phyloP scores from a whole-genome alignment of 2,888 invertebrate genomes.

The Podabrus alpinus region DNA sequence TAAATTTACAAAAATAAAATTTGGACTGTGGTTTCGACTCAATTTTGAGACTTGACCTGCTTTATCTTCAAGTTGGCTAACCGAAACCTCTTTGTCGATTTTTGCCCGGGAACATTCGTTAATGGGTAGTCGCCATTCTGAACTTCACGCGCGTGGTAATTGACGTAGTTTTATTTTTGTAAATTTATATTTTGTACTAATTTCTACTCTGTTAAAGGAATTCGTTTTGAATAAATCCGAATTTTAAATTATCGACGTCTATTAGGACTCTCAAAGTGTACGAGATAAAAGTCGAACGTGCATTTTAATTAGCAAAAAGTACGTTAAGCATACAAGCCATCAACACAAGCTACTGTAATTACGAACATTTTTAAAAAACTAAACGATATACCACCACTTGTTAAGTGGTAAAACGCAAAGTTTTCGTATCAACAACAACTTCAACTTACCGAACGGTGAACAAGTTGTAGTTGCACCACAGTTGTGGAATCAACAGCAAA shows the following conservation, averaged over 20 bases:
- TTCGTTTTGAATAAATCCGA: not conserved
- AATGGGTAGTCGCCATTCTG: too few relatives aligned
- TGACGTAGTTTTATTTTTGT: too few relatives aligned
- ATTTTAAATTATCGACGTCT: not conserved
- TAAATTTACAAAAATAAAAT: not conserved
- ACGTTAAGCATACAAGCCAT: not conserved
- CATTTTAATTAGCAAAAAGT: not conserved
- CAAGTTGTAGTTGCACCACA: constrained; percentile 42
- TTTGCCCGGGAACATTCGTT: too few relatives aligned
- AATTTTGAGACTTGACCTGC: too few relatives aligned
- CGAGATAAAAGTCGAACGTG: not conserved
- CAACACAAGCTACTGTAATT: not conserved
- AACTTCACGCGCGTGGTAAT: too few relatives aligned
- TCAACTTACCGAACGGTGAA: constrained; percentile 54
- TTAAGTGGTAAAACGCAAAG: constrained; percentile 23
- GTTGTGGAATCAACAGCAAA: constrained; percentile 49
- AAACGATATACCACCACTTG: not conserved
- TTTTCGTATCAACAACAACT: constrained; percentile 36
- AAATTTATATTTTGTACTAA: not conserved
- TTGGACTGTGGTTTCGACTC: too few relatives aligned
- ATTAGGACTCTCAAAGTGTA: not conserved
- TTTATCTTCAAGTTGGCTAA: too few relatives aligned
- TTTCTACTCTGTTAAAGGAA: too few relatives aligned
- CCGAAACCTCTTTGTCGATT: too few relatives aligned
- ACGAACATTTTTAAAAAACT: not conserved